Base-by-base conservation (phyloP, 2,888 invertebrate genomes). In the Chymomyza amoena region DNA sequence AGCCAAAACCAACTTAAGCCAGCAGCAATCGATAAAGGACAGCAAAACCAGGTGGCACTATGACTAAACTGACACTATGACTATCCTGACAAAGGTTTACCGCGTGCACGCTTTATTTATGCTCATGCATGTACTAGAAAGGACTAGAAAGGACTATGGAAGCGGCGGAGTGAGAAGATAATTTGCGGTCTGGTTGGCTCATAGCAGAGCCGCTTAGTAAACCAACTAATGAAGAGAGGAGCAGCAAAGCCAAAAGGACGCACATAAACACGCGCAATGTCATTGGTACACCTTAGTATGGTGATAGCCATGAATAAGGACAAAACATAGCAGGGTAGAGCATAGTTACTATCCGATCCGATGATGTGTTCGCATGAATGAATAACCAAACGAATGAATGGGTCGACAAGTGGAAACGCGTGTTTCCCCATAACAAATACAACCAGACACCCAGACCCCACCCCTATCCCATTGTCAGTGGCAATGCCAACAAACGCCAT, bases 21-120 rank as follows among this genome's bases (percentile, higher is more conserved):
- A 72, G 66, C 67, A 67, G 69, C 68, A 81, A 81, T 81, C 80
- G 78, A 81, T 81, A 77, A 77, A 77, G 64, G 25, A 72, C 59
- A 73, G 32, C 39, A 54, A 54, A 57, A 28, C 45, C 59, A 72
- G 52, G 52, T 39, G 52, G 57, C 20, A n/a, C 39, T 45, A 13
- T 45, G 39, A 45, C 39, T 50, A 50, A 52, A 72, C n/a, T n/a
- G n/a, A n/a, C n/a, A n/a, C n/a, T n/a, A n/a, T n/a, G n/a, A n/a
- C 52, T 63, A 45, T 10, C 39, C 13, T 45, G 39, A 13, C 39
- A 45, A 45, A 45, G 39, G 39, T 13, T 45, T 13, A 13, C 39
- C 39, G 39, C 39, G 39, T 13, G 39, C 39, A 45, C 39, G 39
- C 39, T 45, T 45, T 45, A 45, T 45, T 45, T 45, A 45, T 45